phyloP scores from a whole-genome alignment of 2,113 vertebrate species.

The Narcine bancroftii region DNA sequence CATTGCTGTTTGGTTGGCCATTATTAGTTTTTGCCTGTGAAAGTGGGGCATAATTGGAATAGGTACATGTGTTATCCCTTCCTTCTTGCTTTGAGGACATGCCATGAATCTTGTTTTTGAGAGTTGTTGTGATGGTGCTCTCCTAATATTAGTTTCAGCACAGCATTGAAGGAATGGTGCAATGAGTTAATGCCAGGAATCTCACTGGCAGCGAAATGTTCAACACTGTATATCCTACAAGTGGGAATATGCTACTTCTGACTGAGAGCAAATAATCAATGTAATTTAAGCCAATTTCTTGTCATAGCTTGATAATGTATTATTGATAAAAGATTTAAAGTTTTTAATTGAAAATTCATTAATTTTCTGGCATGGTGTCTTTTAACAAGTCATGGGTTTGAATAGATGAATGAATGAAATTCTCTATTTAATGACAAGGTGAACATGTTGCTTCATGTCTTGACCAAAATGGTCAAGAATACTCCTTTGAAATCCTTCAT shows the following conservation, averaged over 20 bases:
- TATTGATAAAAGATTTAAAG: neutral
- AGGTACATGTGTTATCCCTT: neutral
- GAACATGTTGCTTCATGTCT: neutral
- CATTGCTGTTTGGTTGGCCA: neutral
- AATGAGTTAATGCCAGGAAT: neutral
- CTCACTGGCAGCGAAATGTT: neutral
- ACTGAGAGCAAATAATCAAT: neutral
- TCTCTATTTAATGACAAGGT: neutral
- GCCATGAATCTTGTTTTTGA: neutral
- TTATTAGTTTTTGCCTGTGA: neutral
- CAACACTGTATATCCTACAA: neutral
- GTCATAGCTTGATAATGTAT: neutral
- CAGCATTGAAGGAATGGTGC: neutral
- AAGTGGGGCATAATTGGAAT: neutral
- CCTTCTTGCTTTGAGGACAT: neutral
- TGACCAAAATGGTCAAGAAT: neutral
- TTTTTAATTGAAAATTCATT: neutral
- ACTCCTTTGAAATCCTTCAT: neutral
- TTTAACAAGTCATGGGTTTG: neutral
- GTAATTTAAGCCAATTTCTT: neutral
- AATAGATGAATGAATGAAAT: neutral
- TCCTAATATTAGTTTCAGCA: too few species aligned
- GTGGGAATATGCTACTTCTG: neutral
- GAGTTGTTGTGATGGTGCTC: neutral
- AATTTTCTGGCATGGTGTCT: neutral